Percentiles rank a stretch among this genome's conserved stretches.
Conservation (phyloP, 1,140 invertebrate species). For the Tachypleus tridentatus region DNA sequence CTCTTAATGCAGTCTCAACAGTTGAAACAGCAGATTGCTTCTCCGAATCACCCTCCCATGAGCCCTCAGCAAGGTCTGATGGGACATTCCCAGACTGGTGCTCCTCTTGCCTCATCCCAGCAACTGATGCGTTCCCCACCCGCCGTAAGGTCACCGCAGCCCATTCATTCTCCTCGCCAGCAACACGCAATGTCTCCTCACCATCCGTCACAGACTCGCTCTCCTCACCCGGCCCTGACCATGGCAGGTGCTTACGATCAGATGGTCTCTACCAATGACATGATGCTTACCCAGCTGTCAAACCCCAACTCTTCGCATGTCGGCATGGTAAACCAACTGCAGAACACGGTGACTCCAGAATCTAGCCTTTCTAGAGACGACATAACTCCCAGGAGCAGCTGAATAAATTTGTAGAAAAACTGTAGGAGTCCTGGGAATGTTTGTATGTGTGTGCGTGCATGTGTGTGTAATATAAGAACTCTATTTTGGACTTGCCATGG, state of each 20-base stretch:
- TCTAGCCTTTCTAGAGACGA: constrained; percentile 18
- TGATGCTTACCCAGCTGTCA: constrained; percentile 22
- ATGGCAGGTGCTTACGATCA: constrained; percentile 18
- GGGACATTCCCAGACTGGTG: constrained; percentile 17
- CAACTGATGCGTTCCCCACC: constrained; percentile 43
- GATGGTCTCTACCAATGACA: constrained; percentile 19
- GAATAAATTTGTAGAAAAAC: constrained; percentile 83
- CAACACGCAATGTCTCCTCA: constrained; percentile 51
- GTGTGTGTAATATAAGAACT: no score
- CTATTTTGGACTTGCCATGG: no score
- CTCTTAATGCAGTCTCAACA: constrained; percentile 15
- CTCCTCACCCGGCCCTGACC: constrained; percentile 25
- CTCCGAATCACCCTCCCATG: constrained; percentile 13
- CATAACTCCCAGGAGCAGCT: constrained; percentile 79
- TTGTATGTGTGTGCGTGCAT: no score
- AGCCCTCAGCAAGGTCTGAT: constrained; percentile 24
- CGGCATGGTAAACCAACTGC: constrained; percentile 18
- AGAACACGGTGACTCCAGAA: constrained; percentile 21
- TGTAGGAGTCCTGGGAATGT: constrained; percentile 30
- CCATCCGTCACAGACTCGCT: constrained; percentile 13
- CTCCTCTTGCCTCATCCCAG: constrained; percentile 43
- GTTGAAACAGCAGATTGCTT: constrained; percentile 18
- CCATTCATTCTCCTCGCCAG: constrained; percentile 51
- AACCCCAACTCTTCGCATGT: constrained; percentile 19
- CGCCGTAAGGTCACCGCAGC: constrained; percentile 46